A percentile compares a stretch with the other conserved stretches of the same genome.
phyloP scores from a whole-genome alignment of 1,140 invertebrate genomes.

The Drosophila burlai region DNA sequence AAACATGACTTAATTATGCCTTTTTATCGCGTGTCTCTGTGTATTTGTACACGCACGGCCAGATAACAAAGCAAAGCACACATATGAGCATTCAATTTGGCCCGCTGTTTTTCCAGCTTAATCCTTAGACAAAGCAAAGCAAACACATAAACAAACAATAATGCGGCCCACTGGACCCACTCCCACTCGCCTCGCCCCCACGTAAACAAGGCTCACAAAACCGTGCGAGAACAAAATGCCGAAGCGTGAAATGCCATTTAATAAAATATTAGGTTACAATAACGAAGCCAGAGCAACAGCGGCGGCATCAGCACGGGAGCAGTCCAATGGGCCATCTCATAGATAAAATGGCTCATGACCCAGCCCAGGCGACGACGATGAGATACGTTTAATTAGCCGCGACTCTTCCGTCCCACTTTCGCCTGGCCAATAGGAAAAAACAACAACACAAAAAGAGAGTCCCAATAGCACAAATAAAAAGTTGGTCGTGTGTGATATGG shows the following conservation, averaged over 20 bases:
- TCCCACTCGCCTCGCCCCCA: background rate
- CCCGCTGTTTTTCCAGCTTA: slow-evolving; percentile 69
- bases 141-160: slow-evolving; percentile 67
- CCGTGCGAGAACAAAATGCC: slow-evolving; percentile 38
- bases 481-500: slow-evolving; percentile 24
- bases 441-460: background rate
- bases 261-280: slow-evolving; percentile 77
- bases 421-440: background rate
- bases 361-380: slow-evolving; percentile 42
- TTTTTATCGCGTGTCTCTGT: slow-evolving; percentile 64
- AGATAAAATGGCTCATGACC: slow-evolving; percentile 60
- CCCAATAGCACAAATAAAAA: slow-evolving; percentile 26
- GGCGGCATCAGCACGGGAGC: background rate
- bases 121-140: slow-evolving; percentile 69
- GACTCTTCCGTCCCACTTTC: slow-evolving; percentile 42
- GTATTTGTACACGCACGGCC: slow-evolving; percentile 32
- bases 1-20: slow-evolving; percentile 79
- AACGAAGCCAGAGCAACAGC: slow-evolving; percentile 42
- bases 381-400: slow-evolving; percentile 71
- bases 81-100: slow-evolving; percentile 66
- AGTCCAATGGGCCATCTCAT: slow-evolving; percentile 63
- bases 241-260: slow-evolving; percentile 75
- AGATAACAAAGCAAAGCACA: slow-evolving; percentile 49
- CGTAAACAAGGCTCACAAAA: slow-evolving; percentile 22
- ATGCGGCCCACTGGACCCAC: slow-evolving; percentile 24